phyloP scores from a whole-genome alignment of 2,113 vertebrate species.

The Thunnus maccoyii region DNA sequence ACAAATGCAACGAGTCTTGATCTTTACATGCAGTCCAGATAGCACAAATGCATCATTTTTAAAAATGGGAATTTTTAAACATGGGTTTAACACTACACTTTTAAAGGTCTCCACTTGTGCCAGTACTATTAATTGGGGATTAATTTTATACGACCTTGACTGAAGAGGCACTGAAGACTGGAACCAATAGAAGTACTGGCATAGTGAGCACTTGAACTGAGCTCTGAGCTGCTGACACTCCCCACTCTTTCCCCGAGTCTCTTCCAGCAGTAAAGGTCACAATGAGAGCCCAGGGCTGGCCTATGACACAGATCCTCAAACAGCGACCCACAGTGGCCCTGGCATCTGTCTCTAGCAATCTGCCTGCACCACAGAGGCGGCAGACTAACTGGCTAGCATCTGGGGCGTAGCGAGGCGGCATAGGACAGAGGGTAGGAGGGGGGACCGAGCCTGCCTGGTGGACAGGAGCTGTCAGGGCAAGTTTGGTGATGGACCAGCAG shows the following conservation, averaged over 20 bases:
- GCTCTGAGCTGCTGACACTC: slow-evolving; percentile 60
- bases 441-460: slow-evolving; percentile 80
- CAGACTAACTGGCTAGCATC: slow-evolving; percentile 82
- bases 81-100: slow-evolving; percentile 10
- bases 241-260: slow-evolving; percentile 65
- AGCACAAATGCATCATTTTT: not conserved
- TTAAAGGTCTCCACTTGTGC: slow-evolving; percentile 30
- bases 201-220: slow-evolving; percentile 59
- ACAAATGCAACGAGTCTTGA: slow-evolving; percentile 34
- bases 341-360: slow-evolving; percentile 87
- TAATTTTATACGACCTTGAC: slow-evolving; percentile 49
- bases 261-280: slow-evolving; percentile 83
- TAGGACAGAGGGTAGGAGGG: slow-evolving; percentile 54
- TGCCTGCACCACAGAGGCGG: slow-evolving; percentile 71
- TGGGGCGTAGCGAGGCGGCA: slow-evolving; percentile 68
- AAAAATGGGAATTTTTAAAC: slow-evolving; percentile 24
- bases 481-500: slow-evolving; percentile 84
- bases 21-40: slow-evolving; percentile 23
- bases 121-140: slow-evolving; percentile 36
- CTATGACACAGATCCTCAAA: slow-evolving; percentile 83
- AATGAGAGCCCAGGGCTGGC: slow-evolving; percentile 72
- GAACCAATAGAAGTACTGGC: slow-evolving; percentile 27
- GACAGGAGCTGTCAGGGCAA: slow-evolving; percentile 85
- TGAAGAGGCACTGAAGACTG: slow-evolving; percentile 30
- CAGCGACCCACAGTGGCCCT: slow-evolving; percentile 76